phyloP scores from a whole-genome alignment of 2,797 vertebrate species.

The Todus mexicanus region DNA sequence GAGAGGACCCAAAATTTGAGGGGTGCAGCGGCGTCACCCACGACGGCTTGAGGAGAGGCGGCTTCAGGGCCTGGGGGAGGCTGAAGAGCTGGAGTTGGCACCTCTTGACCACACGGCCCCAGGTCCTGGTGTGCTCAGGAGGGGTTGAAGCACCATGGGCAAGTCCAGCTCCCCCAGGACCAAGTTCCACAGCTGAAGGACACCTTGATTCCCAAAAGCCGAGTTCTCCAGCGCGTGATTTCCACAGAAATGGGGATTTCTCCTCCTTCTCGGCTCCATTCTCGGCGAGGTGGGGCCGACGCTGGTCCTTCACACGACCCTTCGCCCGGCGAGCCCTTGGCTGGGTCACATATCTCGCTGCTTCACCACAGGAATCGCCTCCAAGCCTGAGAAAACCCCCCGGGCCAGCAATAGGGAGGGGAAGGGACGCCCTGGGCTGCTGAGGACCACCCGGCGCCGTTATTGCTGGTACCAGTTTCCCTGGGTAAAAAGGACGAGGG shows the following conservation, averaged over 20 bases:
- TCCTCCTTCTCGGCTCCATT: not conserved
- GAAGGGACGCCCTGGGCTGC: no score
- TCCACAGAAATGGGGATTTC: not conserved
- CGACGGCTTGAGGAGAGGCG: accelerated
- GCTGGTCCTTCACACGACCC: not conserved
- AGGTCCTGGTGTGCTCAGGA: accelerated
- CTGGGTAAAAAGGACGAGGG: no score
- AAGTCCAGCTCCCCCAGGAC: not conserved
- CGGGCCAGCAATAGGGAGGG: no score
- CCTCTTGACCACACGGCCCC: not conserved
- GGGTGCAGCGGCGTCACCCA: not conserved
- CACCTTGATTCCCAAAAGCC: no score
- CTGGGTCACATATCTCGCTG: no score
- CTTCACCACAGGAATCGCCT: no score
- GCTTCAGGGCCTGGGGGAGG: not conserved
- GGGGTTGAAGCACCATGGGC: not conserved
- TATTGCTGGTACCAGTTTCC: not conserved
- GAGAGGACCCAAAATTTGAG: no score
- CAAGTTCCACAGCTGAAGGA: no score
- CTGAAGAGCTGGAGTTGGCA: no score
- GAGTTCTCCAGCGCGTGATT: not conserved
- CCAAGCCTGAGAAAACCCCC: no score
- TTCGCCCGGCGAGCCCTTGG: no score
- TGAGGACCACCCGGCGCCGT: not conserved
- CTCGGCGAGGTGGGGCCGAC: not conserved